Evolutionary conservation across 2,797 vertebrate species (phyloP).

Genomic region (Serranus cabrilla): DNA sequence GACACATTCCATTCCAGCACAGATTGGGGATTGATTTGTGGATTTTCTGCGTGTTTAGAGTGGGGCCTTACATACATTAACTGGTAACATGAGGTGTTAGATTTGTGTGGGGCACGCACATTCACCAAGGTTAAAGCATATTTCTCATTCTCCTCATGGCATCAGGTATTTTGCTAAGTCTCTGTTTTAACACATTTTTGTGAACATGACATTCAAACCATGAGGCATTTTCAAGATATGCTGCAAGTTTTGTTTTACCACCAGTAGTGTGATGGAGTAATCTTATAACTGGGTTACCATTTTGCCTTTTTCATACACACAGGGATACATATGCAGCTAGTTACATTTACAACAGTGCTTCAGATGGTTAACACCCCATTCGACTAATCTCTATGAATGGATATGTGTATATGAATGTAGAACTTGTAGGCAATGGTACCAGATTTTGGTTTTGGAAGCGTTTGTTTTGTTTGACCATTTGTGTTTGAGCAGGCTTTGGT

Average conservation of each 20-base stretch:
- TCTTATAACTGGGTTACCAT: neutral
- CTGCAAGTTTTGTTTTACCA: no score
- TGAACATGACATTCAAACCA: neutral
- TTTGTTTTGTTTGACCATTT: no score
- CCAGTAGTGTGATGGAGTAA: neutral
- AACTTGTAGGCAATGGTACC: no score
- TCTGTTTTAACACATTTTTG: neutral
- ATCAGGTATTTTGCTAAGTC: constrained; percentile 12
- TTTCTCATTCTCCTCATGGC: constrained; percentile 19
- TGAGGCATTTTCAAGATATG: neutral
- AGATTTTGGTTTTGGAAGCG: no score
- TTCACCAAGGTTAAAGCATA: constrained; percentile 16
- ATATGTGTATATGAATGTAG: no score
- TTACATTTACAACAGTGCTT: neutral
- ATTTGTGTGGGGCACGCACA: constrained; percentile 33
- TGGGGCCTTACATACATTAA: constrained; percentile 56
- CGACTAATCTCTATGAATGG: no score
- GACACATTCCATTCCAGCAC: constrained; percentile 61
- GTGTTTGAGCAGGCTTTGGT: no score
- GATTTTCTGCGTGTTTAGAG: constrained; percentile 59
- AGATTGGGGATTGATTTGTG: constrained; percentile 63
- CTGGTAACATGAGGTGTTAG: constrained; percentile 65
- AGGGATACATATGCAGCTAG: neutral
- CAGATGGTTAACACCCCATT: neutral
- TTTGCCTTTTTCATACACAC: neutral